Evolutionary conservation across 2,888 invertebrate genomes (phyloP), one percentile per base, ranked within the genome.

Genomic region (Dryobotodes eremita): DNA sequence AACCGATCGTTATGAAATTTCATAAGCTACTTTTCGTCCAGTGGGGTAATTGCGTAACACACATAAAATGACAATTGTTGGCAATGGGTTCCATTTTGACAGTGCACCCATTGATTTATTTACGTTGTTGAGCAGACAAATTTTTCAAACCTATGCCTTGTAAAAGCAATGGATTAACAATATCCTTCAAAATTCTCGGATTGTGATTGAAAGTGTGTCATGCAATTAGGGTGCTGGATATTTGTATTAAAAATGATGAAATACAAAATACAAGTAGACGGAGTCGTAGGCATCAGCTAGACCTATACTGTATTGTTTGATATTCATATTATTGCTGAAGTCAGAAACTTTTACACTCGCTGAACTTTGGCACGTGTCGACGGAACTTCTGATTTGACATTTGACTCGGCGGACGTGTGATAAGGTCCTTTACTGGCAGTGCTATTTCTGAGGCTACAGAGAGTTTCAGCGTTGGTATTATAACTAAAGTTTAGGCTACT

Each of bases 321-420:
- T 36, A 69, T 31, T 31, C 53, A 53, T 31, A 7, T 5, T 46
- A 23, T 48, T 26, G 48, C 4, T 48, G 65, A 20, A 65, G 13
- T 57, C 5, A 26, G 48, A 57, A 77, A 77, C 42, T 55, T 46
- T 59, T 15, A 26, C 23, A 59, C 8, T 57, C 5, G 20, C 57
- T 36, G 8, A 55, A 68, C 50, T 66, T 69, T 20, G 4, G 17
- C 80, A 80, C 81, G 80, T 80, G 80, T 31, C 23, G n/a, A 36
- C n/a, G 31, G 69, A 50, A 50, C 48, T 15, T 75, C 62, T 80
- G 17, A n/a, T 55, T 46, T 79, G 79, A 72, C 48, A 15, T 75
- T 68, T 80, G 17, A n/a, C 61, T 46, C 53, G 23, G 13, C 26
- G 48, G 6, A 71, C 4, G 26, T 20, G 76, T 8, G 55, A 5